These are phyloP conservation scores for Aphodius granarius DNA, from an alignment of 2,888 invertebrate genomes.

Conservation along the genomic window DNA sequence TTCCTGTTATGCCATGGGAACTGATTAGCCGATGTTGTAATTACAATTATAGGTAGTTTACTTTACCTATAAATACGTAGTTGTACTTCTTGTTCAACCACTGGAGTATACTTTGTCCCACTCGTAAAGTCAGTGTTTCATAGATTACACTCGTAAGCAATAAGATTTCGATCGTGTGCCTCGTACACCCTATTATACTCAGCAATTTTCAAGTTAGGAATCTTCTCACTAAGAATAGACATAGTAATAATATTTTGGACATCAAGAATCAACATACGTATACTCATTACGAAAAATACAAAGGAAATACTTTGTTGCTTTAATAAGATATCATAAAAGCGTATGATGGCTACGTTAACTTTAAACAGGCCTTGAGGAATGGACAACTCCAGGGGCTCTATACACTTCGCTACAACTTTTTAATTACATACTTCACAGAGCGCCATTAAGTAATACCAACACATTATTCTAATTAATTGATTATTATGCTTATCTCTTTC, in stretches of 20 bases:
- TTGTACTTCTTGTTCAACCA: background rate
- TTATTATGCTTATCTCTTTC: background rate
- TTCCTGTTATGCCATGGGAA: background rate
- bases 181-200: no score
- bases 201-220: no score
- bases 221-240: no score
- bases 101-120: no score
- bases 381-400: background rate
- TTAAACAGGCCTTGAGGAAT: background rate
- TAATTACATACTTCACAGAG: background rate
- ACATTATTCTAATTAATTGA: background rate
- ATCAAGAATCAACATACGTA: no score
- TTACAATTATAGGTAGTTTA: background rate
- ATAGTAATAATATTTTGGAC: no score
- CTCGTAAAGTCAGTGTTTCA: no score
- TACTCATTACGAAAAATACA: no score
- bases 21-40: background rate
- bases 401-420: background rate
- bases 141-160: no score
- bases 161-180: no score
- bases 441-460: background rate
- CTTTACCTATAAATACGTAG: background rate
- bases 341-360: background rate
- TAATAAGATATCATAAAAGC: background rate
- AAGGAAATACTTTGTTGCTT: no score